Evolutionary conservation across 2,888 invertebrate species (phyloP).

Genomic region (Diploptera punctata): DNA sequence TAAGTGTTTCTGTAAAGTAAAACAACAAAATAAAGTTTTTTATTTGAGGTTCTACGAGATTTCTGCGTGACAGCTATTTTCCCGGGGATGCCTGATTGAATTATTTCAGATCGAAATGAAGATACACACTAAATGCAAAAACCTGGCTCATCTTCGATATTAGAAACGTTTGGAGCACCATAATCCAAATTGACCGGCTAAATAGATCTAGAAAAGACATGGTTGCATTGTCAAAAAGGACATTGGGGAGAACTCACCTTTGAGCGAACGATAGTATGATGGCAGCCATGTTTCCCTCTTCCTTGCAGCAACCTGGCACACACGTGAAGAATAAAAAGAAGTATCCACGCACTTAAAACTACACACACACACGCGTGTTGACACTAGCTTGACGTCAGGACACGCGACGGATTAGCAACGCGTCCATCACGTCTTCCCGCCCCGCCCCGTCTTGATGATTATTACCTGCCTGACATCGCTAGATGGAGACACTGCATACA

Average conservation of each 20-base stretch:
- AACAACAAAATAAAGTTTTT: neutral
- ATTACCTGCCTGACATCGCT: conserved; percentile 41
- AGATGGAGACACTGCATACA: conserved; percentile 34
- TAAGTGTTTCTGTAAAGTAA: neutral
- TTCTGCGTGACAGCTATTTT: neutral
- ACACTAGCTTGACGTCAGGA: conserved; percentile 39
- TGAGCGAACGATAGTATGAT: conserved; percentile 37
- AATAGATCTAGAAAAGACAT: neutral
- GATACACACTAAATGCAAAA: neutral
- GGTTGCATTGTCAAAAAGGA: neutral
- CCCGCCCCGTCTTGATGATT: conserved; percentile 40
- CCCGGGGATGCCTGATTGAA: neutral
- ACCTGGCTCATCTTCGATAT: neutral
- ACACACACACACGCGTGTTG: conserved; percentile 36
- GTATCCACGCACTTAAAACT: conserved; percentile 32
- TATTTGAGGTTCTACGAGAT: neutral
- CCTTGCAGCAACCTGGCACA: conserved; percentile 32
- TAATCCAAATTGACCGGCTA: neutral
- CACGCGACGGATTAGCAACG: conserved; percentile 35
- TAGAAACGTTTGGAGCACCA: too few species aligned
- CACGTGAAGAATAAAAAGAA: conserved; percentile 41
- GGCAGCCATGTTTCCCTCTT: conserved; percentile 41
- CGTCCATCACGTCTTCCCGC: conserved; percentile 36
- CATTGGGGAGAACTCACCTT: conserved; percentile 28
- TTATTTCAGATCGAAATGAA: neutral